Conservation (phyloP, 2,888 invertebrate genomes). For the Catotricha subobsoleta region DNA sequence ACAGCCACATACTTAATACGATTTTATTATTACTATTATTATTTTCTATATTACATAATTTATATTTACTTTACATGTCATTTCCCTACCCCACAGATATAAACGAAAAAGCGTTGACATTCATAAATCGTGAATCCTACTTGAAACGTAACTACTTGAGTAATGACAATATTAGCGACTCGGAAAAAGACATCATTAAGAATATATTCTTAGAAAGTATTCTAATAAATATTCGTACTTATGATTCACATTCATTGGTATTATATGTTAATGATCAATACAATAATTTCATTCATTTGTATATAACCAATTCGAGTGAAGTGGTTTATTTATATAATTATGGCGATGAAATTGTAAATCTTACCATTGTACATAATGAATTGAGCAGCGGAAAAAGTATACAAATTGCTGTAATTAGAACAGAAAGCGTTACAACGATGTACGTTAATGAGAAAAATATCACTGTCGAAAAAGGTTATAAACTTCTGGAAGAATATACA, state of each 20-base stretch:
- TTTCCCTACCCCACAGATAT: no score
- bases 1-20: no score
- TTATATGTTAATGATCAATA: constrained; percentile 83
- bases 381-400: constrained; percentile 68
- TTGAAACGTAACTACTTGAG: constrained; percentile 62
- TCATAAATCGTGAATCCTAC: constrained; percentile 62
- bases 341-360: constrained; percentile 58
- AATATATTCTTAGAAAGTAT: constrained; percentile 64
- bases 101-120: constrained; percentile 75
- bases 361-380: constrained; percentile 55
- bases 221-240: constrained; percentile 77
- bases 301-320: constrained; percentile 58
- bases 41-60: constrained; percentile 15
- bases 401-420: constrained; percentile 70
- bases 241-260: constrained; percentile 61
- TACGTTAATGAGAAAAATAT: constrained; percentile 64
- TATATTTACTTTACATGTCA: no score
- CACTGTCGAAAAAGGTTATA: constrained; percentile 48
- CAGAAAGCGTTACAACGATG: constrained; percentile 51
- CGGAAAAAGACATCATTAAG: constrained; percentile 39
- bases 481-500: constrained; percentile 55
- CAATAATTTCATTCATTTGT: constrained; percentile 83
- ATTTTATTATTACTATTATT: constrained; percentile 7
- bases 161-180: constrained; percentile 37
- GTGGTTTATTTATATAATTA: constrained; percentile 74